Percentiles rank a stretch among this genome's conserved stretches.
phyloP scores from a whole-genome alignment of 1,140 invertebrate genomes.

The Stenopsyche tienmushanensis region DNA sequence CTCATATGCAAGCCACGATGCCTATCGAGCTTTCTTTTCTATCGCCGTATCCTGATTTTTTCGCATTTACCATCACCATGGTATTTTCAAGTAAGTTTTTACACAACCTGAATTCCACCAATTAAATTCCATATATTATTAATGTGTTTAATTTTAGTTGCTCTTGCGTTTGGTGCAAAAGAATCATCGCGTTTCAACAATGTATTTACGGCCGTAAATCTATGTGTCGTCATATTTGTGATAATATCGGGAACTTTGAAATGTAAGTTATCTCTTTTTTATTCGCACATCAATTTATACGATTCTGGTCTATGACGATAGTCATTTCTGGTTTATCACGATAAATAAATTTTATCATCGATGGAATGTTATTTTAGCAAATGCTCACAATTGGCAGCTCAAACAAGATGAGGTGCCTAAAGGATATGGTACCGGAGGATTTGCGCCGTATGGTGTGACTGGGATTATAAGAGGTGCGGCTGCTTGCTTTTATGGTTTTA shows the following conservation, averaged over 20 bases:
- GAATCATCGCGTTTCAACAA: slow-evolving; percentile 83
- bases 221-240: slow-evolving; percentile 80
- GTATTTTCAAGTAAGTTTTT: slow-evolving; percentile 56
- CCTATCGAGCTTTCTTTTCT: slow-evolving; percentile 72
- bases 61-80: slow-evolving; percentile 63
- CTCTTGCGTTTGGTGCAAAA: slow-evolving; percentile 79
- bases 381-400: slow-evolving; percentile 69
- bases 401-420: slow-evolving; percentile 48
- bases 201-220: slow-evolving; percentile 79
- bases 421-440: slow-evolving; percentile 70
- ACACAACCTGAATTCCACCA: not conserved
- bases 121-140: slow-evolving; percentile 2
- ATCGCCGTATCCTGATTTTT: slow-evolving; percentile 68
- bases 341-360: not conserved
- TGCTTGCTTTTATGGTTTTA: slow-evolving; percentile 89
- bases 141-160: slow-evolving; percentile 55
- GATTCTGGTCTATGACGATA: not conserved
- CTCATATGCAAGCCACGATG: slow-evolving; percentile 64
- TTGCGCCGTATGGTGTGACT: slow-evolving; percentile 76
- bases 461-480: slow-evolving; percentile 83
- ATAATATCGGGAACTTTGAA: slow-evolving; percentile 78
- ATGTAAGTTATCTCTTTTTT: slow-evolving; percentile 52
- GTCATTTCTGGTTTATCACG: not conserved
- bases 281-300: not conserved
- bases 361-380: slow-evolving; percentile 47